These are phyloP conservation scores for Elymnias hypermnestra DNA, from an alignment of 1,140 invertebrate species.

Conservation along the genomic window DNA sequence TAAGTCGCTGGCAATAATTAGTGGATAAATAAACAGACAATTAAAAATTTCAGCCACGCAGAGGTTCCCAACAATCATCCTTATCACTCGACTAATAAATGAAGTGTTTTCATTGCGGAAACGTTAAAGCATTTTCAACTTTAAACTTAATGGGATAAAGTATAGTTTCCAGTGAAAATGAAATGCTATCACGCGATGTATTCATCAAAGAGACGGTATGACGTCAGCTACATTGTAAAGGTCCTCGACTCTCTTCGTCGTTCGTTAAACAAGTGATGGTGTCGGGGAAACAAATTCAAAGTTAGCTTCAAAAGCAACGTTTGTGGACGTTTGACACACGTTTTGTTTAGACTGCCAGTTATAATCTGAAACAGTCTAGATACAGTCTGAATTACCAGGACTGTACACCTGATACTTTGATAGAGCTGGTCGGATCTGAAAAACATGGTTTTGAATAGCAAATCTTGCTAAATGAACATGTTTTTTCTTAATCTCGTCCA, in stretches of 20 bases:
- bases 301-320: background rate
- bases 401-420: too few species aligned
- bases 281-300: background rate
- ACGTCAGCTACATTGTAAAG: conserved; percentile 19
- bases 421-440: too few species aligned
- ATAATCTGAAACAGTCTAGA: too few species aligned
- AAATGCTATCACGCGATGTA: conserved; percentile 1
- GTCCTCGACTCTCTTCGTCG: conserved; percentile 8
- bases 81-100: conserved; percentile 1
- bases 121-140: background rate
- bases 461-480: too few species aligned
- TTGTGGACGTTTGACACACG: background rate
- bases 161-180: background rate
- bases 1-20: too few species aligned
- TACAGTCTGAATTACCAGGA: too few species aligned
- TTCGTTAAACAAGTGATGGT: conserved; percentile 13
- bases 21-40: background rate
- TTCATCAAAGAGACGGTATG: conserved; percentile 15
- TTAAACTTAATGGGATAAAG: background rate
- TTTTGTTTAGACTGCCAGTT: background rate
- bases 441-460: too few species aligned
- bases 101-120: background rate
- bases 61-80: background rate
- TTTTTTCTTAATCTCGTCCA: too few species aligned
- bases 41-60: conserved; percentile 3